Conservation (phyloP, 2,113 vertebrate species). For the Rhabdornis inornatus region DNA sequence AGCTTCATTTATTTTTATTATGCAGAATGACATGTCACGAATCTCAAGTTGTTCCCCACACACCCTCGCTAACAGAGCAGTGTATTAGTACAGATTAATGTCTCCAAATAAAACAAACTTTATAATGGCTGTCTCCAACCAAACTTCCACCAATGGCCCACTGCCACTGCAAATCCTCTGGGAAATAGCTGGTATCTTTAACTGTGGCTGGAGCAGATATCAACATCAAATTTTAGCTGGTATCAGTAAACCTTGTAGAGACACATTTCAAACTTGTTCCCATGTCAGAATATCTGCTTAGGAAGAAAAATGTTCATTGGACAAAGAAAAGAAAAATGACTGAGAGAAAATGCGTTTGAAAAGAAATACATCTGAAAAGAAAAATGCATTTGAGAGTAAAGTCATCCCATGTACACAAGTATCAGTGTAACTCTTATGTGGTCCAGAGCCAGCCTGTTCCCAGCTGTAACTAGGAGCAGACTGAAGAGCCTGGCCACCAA, state of each 20-base stretch:
- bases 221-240: background rate
- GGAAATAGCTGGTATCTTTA: background rate
- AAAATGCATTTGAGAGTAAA: background rate
- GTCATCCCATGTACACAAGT: background rate
- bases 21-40: fast-evolving
- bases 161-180: background rate
- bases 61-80: background rate
- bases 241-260: background rate
- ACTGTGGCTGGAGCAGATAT: background rate
- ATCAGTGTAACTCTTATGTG: background rate
- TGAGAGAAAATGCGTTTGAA: background rate
- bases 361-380: too few species aligned
- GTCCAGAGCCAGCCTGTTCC: background rate
- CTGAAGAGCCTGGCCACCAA: background rate
- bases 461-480: background rate
- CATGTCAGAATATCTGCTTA: background rate
- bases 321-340: background rate
- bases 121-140: background rate
- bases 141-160: fast-evolving
- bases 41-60: background rate
- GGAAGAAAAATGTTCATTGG: background rate
- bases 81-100: background rate
- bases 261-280: background rate
- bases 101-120: background rate
- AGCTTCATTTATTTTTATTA: background rate